A percentile compares a stretch with the other conserved stretches of the same genome.
These are phyloP conservation scores for Lasioglossum lativentre DNA, from an alignment of 2,888 invertebrate species.

Conservation along the genomic window DNA sequence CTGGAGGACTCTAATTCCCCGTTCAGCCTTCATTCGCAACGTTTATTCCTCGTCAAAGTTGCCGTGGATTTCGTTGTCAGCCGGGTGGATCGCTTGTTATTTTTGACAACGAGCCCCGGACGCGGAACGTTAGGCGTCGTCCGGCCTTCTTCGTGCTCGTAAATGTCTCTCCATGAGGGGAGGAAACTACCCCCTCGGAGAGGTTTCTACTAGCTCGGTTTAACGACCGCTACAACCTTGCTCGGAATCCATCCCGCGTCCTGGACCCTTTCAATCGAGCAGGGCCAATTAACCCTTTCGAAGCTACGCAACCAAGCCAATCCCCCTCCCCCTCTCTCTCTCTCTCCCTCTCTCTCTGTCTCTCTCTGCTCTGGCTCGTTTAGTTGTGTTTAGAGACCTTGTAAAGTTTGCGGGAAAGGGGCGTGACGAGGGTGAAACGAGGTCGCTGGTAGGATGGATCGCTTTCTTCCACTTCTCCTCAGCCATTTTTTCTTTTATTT, in stretches of 20 bases:
- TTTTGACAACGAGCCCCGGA: slow-evolving; percentile 11
- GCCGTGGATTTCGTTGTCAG: not conserved
- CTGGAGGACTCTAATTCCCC: not conserved
- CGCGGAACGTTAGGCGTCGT: slow-evolving; percentile 1
- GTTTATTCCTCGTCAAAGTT: slow-evolving; percentile 4
- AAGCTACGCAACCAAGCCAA: not conserved
- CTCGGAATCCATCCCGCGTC: not conserved
- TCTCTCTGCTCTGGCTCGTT: not conserved
- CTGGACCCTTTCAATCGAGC: slow-evolving; percentile 1
- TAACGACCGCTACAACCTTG: slow-evolving; percentile 1
- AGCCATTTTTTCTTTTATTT: not conserved
- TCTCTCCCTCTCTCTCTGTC: not conserved
- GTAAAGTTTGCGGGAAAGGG: slow-evolving; percentile 8
- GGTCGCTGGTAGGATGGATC: slow-evolving; percentile 1
- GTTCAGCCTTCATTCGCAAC: not conserved
- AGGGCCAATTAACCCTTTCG: slow-evolving; percentile 7
- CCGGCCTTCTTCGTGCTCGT: slow-evolving; percentile 12
- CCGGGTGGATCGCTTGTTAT: not conserved
- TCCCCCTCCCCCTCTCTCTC: not conserved
- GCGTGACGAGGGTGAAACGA: slow-evolving; percentile 3
- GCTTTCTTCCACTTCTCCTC: not conserved
- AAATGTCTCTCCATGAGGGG: not conserved
- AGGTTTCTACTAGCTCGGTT: not conserved
- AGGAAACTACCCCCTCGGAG: not conserved
- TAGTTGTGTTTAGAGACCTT: slow-evolving; percentile 9